These are phyloP conservation scores for Rhegmatorhina hoffmannsi DNA, from an alignment of 2,113 vertebrate species.

Conservation along the genomic window DNA sequence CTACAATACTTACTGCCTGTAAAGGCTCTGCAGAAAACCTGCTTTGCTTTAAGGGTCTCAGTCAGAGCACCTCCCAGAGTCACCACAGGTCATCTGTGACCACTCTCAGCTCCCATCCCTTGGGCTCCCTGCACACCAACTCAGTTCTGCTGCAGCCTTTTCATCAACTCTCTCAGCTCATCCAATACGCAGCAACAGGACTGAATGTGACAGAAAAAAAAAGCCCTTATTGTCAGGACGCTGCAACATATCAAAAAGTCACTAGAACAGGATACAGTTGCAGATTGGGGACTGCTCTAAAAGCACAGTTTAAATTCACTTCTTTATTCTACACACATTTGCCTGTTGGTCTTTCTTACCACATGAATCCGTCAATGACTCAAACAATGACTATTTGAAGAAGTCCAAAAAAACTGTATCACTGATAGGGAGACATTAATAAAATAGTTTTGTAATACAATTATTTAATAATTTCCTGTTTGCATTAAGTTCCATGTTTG, in stretches of 20 bases:
- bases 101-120: neutral
- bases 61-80: accelerated
- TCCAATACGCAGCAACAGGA: neutral
- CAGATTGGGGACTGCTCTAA: neutral
- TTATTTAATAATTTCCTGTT: neutral
- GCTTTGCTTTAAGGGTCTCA: neutral
- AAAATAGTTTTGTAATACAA: neutral
- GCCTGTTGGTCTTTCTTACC: neutral
- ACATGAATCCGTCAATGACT: neutral
- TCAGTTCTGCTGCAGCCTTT: neutral
- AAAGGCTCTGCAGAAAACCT: neutral
- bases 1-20: neutral
- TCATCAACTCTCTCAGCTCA: neutral
- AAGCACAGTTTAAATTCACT: neutral
- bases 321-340: neutral
- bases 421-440: neutral
- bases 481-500: neutral
- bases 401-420: neutral
- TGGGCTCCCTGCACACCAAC: neutral
- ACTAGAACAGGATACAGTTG: neutral
- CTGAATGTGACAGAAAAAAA: accelerated
- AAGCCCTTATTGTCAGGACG: neutral
- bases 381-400: neutral
- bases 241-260: neutral
- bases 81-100: accelerated